Percentiles rank a stretch among this genome's conserved stretches.
Conservation (phyloP, 2,888 invertebrate genomes). For the Pasiphila rectangulata region DNA sequence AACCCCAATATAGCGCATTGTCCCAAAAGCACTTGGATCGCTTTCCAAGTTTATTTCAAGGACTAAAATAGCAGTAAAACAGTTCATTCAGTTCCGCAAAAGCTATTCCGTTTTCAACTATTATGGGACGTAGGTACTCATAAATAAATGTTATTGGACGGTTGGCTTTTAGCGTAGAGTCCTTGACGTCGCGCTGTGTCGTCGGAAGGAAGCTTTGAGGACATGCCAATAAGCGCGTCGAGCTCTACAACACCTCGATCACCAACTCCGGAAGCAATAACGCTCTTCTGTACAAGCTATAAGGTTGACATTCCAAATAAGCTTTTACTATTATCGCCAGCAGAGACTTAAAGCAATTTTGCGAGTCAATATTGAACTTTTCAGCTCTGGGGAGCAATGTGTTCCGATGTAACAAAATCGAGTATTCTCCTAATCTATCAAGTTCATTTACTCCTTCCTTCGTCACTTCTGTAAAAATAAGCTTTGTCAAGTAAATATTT, state of each 20-base stretch:
- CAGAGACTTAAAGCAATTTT: conserved; percentile 76
- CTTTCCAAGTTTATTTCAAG: conserved; percentile 9
- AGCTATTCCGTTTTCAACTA: conserved; percentile 11
- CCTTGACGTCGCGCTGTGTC: conserved; percentile 36
- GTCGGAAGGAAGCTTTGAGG: conserved; percentile 71
- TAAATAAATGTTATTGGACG: conserved; percentile 42
- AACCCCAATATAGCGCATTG: neutral
- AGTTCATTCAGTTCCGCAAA: conserved; percentile 6
- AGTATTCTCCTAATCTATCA: conserved; percentile 38
- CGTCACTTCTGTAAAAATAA: conserved; percentile 31
- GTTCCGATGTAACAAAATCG: conserved; percentile 61
- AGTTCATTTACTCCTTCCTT: conserved; percentile 32
- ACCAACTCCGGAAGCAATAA: conserved; percentile 56
- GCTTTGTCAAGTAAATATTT: conserved; percentile 24
- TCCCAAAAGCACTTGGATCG: neutral
- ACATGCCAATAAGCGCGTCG: conserved; percentile 72
- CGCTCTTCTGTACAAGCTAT: conserved; percentile 49
- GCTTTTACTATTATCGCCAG: conserved; percentile 62
- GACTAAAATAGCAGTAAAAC: conserved; percentile 12
- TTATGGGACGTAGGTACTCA: conserved; percentile 20
- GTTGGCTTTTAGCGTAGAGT: conserved; percentile 56
- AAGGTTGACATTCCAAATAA: conserved; percentile 68
- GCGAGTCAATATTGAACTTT: conserved; percentile 76
- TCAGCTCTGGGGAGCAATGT: conserved; percentile 66
- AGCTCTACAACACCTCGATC: conserved; percentile 65